A percentile compares a stretch with the other conserved stretches of the same genome.
phyloP scores from a whole-genome alignment of 2,797 vertebrate species.

The Sebastes hopkinsi region DNA sequence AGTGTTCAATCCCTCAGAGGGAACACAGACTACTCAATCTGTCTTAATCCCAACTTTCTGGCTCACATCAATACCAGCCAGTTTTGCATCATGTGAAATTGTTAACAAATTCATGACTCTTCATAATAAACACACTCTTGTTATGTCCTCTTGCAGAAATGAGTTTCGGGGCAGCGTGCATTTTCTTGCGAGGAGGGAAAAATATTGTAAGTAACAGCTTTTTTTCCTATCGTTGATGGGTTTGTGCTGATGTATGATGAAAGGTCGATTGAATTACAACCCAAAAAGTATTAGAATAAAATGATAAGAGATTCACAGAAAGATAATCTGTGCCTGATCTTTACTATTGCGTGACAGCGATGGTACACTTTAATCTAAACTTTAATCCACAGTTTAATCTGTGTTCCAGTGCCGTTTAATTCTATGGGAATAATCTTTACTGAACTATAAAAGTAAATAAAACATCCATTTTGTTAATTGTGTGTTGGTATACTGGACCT shows the following conservation, averaged over 20 bases:
- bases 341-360: neutral
- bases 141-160: constrained; percentile 61
- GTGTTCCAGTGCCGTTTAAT: neutral
- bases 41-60: constrained; percentile 5
- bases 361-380: neutral
- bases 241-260: constrained; percentile 11
- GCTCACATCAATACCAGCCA: neutral
- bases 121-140: neutral
- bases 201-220: constrained; percentile 67
- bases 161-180: constrained; percentile 81
- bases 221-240: neutral
- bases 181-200: constrained; percentile 84
- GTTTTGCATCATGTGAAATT: neutral
- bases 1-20: neutral
- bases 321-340: neutral
- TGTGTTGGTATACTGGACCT: neutral
- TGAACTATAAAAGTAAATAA: neutral
- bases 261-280: constrained; percentile 6
- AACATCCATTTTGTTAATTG: neutral
- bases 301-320: neutral
- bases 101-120: neutral
- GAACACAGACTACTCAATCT: neutral
- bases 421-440: neutral
- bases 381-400: constrained; percentile 17
- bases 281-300: neutral